phyloP scores from a whole-genome alignment of 23 tunicate genomes.

The Aplidium turbinatum region DNA sequence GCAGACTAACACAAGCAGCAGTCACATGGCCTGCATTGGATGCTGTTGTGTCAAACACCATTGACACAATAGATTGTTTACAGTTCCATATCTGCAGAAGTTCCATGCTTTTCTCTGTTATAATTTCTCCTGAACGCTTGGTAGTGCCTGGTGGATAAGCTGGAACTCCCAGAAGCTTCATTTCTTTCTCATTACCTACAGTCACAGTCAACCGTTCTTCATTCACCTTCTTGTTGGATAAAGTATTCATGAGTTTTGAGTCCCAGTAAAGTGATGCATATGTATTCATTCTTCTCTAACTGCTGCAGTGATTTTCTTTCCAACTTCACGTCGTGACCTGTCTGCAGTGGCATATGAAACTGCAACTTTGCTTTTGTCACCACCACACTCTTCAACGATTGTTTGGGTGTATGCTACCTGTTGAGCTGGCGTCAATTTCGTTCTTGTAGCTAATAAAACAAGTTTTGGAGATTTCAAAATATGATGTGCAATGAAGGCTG shows the following conservation, averaged over 20 bases:
- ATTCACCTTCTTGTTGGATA: neutral
- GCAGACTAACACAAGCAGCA: conserved; percentile 3
- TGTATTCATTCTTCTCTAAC: conserved; percentile 5
- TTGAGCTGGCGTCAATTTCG: conserved; percentile 3
- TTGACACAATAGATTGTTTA: conserved; percentile 1
- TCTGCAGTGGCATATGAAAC: conserved; percentile 20
- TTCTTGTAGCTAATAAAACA: conserved; percentile 17
- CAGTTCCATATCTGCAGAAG: conserved; percentile 4
- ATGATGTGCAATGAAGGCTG: neutral
- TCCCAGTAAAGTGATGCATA: too few relatives aligned
- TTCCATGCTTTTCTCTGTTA: conserved; percentile 9
- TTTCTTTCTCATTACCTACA: neutral
- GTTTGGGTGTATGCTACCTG: conserved; percentile 21
- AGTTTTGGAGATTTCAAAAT: conserved; percentile 16
- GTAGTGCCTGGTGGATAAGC: conserved; percentile 2
- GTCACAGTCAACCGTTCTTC: too few relatives aligned
- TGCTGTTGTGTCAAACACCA: conserved; percentile 7
- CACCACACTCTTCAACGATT: conserved; percentile 16
- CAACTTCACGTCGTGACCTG: conserved; percentile 13
- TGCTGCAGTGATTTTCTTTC: conserved; percentile 3
- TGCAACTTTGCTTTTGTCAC: conserved; percentile 16
- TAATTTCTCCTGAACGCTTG: conserved; percentile 15
- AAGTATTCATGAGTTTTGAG: too few relatives aligned
- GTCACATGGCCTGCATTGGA: conserved; percentile 14
- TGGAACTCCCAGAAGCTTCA: conserved; percentile 3